phyloP scores from a whole-genome alignment of 2,888 invertebrate genomes.

The Diplolepis rosae region DNA sequence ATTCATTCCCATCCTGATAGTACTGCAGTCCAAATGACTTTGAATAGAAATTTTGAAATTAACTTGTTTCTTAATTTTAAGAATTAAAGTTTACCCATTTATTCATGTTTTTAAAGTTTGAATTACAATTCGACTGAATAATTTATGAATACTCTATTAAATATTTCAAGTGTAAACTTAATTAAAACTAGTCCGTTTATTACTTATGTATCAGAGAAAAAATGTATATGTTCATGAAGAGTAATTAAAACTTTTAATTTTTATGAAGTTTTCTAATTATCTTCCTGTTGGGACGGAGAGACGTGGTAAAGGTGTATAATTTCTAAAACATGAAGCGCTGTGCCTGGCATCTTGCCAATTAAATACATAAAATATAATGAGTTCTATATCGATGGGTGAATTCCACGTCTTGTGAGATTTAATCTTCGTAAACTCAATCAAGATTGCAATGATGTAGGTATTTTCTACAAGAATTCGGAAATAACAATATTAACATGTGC shows the following conservation, averaged over 20 bases:
- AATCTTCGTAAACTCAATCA: not conserved
- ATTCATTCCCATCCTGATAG: slow-evolving; percentile 12
- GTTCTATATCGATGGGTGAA: not conserved
- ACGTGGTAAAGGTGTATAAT: not conserved
- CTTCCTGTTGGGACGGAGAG: not conserved
- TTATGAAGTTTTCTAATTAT: not conserved
- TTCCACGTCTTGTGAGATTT: too few relatives aligned
- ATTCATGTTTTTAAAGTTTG: too few relatives aligned
- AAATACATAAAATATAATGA: slow-evolving; percentile 10
- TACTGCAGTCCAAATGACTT: slow-evolving; percentile 19
- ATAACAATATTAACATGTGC: not conserved
- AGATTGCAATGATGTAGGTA: not conserved
- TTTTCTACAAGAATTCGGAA: not conserved
- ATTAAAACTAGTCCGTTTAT: too few relatives aligned
- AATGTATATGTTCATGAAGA: too few relatives aligned
- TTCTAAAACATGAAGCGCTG: not conserved
- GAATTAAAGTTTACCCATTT: too few relatives aligned
- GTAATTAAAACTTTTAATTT: too few relatives aligned
- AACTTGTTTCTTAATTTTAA: too few relatives aligned
- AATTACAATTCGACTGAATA: too few relatives aligned
- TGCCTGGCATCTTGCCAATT: not conserved
- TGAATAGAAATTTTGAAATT: too few relatives aligned
- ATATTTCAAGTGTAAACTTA: too few relatives aligned
- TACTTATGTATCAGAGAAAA: too few relatives aligned
- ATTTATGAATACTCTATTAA: too few relatives aligned